Conservation (phyloP, 2,797 vertebrate genomes). For the Alauda arvensis region DNA sequence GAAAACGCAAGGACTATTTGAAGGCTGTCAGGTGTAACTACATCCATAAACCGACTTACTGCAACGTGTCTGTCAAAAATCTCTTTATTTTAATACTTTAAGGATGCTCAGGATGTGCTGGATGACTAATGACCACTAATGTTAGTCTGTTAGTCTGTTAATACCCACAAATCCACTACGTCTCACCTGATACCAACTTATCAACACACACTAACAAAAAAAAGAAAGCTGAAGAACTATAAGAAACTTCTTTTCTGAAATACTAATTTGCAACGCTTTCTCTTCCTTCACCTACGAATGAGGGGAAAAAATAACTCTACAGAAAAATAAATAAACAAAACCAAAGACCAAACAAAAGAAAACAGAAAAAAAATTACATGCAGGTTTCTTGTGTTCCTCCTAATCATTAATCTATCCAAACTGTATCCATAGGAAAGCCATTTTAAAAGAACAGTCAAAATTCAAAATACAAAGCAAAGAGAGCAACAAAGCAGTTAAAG, state of each 20-base stretch:
- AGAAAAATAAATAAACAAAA: neutral
- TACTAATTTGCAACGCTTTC: neutral
- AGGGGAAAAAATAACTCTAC: neutral
- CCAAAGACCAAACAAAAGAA: neutral
- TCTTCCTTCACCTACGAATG: neutral
- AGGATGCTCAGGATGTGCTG: neutral
- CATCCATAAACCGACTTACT: neutral
- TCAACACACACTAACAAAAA: neutral
- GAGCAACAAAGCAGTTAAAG: neutral
- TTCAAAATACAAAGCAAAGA: neutral
- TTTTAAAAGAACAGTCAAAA: neutral
- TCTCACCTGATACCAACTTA: neutral
- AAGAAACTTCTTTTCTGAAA: neutral
- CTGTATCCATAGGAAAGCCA: neutral
- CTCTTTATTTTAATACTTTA: conserved; percentile 2
- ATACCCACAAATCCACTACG: neutral
- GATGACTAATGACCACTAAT: neutral
- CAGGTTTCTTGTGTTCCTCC: neutral
- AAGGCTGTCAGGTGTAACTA: neutral
- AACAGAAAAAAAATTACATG: neutral
- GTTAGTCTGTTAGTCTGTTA: neutral
- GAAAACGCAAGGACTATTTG: neutral
- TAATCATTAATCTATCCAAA: neutral
- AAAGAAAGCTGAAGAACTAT: neutral
- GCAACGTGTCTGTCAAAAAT: conserved; percentile 8